These are phyloP conservation scores for Diabrotica undecimpunctata DNA, from an alignment of 1,140 invertebrate species.

Conservation along the genomic window DNA sequence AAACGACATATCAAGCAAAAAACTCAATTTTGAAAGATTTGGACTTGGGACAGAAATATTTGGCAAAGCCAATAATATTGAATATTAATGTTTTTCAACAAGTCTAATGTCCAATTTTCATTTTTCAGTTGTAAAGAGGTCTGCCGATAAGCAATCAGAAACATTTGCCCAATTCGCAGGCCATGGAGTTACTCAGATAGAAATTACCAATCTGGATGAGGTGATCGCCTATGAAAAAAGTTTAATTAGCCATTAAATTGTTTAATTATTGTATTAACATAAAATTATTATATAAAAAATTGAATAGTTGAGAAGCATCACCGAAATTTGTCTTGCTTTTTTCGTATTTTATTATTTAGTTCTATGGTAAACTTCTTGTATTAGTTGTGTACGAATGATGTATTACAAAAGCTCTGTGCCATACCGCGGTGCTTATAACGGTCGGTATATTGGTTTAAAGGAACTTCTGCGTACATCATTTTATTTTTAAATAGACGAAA, in stretches of 20 bases:
- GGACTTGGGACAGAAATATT: too few relatives aligned
- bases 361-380: neutral
- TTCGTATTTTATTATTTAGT: neutral
- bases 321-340: neutral
- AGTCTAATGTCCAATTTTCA: constrained; percentile 13
- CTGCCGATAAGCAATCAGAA: constrained; percentile 51
- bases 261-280: neutral
- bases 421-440: neutral
- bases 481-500: too few relatives aligned
- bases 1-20: too few relatives aligned
- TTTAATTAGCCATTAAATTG: constrained; percentile 6
- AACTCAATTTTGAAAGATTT: too few relatives aligned
- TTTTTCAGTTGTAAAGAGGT: constrained; percentile 69
- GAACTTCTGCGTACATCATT: too few relatives aligned
- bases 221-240: constrained; percentile 45
- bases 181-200: constrained; percentile 65
- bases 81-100: too few relatives aligned
- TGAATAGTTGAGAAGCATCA: neutral
- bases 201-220: constrained; percentile 66
- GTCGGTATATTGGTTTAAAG: neutral
- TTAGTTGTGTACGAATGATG: neutral
- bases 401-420: neutral
- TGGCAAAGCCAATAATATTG: too few relatives aligned
- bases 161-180: constrained; percentile 74
- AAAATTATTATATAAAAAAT: constrained; percentile 4